Base-by-base conservation (phyloP, 2,113 vertebrate species). In the Ranitomeya variabilis region DNA sequence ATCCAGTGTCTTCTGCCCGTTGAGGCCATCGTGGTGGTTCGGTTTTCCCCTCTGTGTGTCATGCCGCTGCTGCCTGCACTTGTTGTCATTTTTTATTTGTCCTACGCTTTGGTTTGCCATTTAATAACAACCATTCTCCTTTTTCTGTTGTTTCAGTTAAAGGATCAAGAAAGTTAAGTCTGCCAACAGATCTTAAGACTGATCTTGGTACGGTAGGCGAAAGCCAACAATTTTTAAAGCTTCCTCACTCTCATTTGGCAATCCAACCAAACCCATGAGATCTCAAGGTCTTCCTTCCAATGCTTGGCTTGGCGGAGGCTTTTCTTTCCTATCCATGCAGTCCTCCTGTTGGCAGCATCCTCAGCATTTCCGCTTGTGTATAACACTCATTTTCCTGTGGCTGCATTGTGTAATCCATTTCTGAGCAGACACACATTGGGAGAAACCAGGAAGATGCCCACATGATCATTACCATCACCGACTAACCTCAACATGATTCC, bases 131-230 rank as follows among this genome's bases (percentile, higher is more conserved):
- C 95, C 96, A 96, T 98, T 98, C 95, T 97, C 96, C 96, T 98
- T 97, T 97, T 95, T 96, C 96, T 98, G 96, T 98, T 97, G 95
- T 99, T 99, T 96, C 97, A 98, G 97, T 99, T 94, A 99, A 98
- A 97, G 97, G 97, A 96, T 97, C 97, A 96, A 98, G 97, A 98
- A 99, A 99, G 96, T 98, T 99, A 98, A 99, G 97, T 98, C 97
- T 99, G 97, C 97, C 97, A 95, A 99, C 97, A 97, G 97, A 98
- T 98, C 97, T 99, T 98, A 99, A 99, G 96, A 96, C 96, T 97
- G 96, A 98, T 97, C 97, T 99, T 97, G 97, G 98, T 99, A 99
- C 96, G 96, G 97, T 98, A 98, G 96, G 97, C 96, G 88, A 97
- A 97, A 97, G 96, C 97, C 96, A 95, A 93, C 95, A 96, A 94